Evolutionary conservation across 2,797 vertebrate genomes (phyloP), one percentile per base, ranked within the genome.

Genomic region (Protosalanx chinensis): DNA sequence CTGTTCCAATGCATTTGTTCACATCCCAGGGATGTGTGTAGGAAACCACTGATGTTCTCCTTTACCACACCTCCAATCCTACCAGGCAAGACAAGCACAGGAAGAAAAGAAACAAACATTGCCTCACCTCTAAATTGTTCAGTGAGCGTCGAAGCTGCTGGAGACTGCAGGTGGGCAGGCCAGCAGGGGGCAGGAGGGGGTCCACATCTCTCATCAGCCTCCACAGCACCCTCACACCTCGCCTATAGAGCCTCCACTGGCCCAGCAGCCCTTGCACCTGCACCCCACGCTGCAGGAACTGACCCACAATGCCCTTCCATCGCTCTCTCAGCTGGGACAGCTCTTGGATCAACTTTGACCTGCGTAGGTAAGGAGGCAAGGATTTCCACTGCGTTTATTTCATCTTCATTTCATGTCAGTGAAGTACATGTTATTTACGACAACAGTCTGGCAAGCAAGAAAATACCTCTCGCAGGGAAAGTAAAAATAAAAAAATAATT

Each of bases 61-160:
- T 8, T 8, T 10, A 37, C 35, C 41, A 46, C 41, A 13, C 3
- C 41, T 46, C 41, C 10, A 46, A 46, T 12, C 10, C 41, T 13
- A 12, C 41, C 3, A 8, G 7, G 41, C 41, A 13, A 46, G 41
- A 46, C 41, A 12, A 13, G 41, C 12, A 46, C 3, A 35, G 7
- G 5, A 7, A 35, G 6, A 35, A 35, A 35, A 35, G 1, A 35
- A 35, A 35, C 7, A 35, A 1, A 70, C 29, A 79, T 27, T 27
- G 3, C 32, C 78, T 53, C 10, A 97, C 96, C 93, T 95, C 90
- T 75, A 90, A 88, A 65, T 93, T 85, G 0, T 87, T 81, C 10
- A 80, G 68, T n/a, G 92, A 82, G 65, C 77, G 84, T 59, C 78
- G 88, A 1, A 88, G 86, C 53, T 92, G 91, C 59, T 78, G 85